These are phyloP conservation scores for Choloepus hoffmanni DNA, from an alignment of 2,113 vertebrate genomes.

Conservation along the genomic window DNA sequence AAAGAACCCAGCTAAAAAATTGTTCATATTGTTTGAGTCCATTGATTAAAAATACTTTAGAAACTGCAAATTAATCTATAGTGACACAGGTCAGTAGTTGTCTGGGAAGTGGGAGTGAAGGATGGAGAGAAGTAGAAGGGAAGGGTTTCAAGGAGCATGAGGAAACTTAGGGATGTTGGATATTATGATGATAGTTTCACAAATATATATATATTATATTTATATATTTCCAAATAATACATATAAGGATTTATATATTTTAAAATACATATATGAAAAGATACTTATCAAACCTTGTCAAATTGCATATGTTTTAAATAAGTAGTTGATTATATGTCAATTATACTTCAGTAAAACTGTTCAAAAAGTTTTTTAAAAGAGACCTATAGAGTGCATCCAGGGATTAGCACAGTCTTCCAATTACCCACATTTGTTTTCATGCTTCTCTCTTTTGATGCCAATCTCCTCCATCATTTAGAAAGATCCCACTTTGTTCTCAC, in stretches of 20 bases:
- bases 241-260: background rate
- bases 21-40: background rate
- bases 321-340: background rate
- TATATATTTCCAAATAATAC: background rate
- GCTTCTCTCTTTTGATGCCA: background rate
- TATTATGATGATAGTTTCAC: background rate
- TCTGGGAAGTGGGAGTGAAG: background rate
- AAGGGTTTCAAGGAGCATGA: background rate
- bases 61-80: background rate
- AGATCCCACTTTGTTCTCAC: background rate
- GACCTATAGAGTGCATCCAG: background rate
- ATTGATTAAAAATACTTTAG: background rate
- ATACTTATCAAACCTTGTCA: background rate
- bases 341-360: background rate
- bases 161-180: background rate
- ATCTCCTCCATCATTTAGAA: background rate
- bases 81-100: background rate
- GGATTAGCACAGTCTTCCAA: background rate
- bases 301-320: background rate
- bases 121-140: too few species aligned
- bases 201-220: background rate
- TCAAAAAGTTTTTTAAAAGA: background rate
- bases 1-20: background rate
- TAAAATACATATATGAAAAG: too few species aligned
- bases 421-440: rapidly evolving